phyloP scores from a whole-genome alignment of 2,113 vertebrate species.

The Upupa epops region DNA sequence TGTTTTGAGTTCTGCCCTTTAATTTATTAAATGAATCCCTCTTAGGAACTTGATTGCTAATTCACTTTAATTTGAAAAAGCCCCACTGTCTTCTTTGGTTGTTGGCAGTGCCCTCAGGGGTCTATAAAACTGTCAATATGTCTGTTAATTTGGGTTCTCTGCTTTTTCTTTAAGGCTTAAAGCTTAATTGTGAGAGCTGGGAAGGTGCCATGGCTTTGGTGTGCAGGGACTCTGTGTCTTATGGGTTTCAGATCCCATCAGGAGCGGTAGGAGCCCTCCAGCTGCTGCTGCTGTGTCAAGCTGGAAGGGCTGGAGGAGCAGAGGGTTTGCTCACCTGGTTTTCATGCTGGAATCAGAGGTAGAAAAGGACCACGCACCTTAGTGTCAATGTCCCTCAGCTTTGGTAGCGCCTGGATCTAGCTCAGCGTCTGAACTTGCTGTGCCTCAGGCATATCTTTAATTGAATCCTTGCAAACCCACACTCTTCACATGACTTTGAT shows the following conservation, averaged over 20 bases:
- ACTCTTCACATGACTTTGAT: conserved; percentile 64
- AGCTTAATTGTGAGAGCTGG: conserved; percentile 36
- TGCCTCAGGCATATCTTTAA: conserved; percentile 58
- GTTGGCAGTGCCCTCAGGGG: conserved; percentile 19
- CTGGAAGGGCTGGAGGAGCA: not conserved
- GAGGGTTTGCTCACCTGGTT: conserved; percentile 13
- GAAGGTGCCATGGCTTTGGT: conserved; percentile 30
- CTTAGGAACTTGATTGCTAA: conserved; percentile 59
- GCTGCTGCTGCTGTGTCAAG: not conserved
- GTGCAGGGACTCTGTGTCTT: not conserved
- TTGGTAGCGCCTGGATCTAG: conserved; percentile 53
- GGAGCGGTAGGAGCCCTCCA: not conserved
- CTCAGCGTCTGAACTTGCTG: conserved; percentile 54
- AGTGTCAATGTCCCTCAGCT: conserved; percentile 32
- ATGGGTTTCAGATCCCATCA: not conserved
- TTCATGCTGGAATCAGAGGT: not conserved
- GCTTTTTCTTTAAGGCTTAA: not conserved
- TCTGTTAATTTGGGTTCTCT: conserved; percentile 39
- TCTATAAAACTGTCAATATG: conserved; percentile 59
- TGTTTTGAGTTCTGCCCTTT: conserved; percentile 52
- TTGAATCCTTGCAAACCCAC: conserved; percentile 62
- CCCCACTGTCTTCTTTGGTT: conserved; percentile 6
- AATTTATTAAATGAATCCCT: conserved; percentile 50
- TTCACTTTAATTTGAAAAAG: conserved; percentile 59
- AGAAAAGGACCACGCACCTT: conserved; percentile 25